Percentiles rank a stretch among this genome's conserved stretches.
These are phyloP conservation scores for Mohoua ochrocephala DNA, from an alignment of 2,113 vertebrate species.

Conservation along the genomic window DNA sequence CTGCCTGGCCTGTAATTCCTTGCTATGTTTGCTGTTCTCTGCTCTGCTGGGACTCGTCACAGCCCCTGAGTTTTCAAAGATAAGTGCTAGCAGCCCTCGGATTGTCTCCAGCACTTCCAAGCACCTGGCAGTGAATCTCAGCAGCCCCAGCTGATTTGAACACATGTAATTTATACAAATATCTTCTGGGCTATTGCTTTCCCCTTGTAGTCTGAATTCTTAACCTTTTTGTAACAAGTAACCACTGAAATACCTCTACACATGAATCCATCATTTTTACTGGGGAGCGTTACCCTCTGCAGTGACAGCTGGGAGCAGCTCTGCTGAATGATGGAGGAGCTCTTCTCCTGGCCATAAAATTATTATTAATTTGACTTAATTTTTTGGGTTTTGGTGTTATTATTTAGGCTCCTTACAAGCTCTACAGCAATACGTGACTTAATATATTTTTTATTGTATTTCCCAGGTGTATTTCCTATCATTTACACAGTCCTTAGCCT, in stretches of 20 bases:
- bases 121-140: not conserved
- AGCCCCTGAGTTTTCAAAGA: not conserved
- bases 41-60: not conserved
- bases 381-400: not conserved
- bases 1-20: slow-evolving; percentile 10
- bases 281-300: not conserved
- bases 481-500: not conserved
- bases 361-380: not conserved
- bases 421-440: not conserved
- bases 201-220: not conserved
- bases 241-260: not conserved
- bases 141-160: slow-evolving; percentile 3
- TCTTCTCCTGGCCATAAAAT: not conserved
- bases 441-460: not conserved
- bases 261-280: not conserved
- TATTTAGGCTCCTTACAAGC: not conserved
- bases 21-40: not conserved
- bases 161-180: slow-evolving; percentile 1
- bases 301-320: not conserved
- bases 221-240: not conserved
- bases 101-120: not conserved
- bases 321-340: not conserved
- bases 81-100: not conserved
- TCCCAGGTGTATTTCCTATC: not conserved
- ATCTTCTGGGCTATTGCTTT: not conserved